A percentile compares a stretch with the other conserved stretches of the same genome.
phyloP scores from a whole-genome alignment of 2,888 invertebrate genomes.

The Xestia ashworthii region DNA sequence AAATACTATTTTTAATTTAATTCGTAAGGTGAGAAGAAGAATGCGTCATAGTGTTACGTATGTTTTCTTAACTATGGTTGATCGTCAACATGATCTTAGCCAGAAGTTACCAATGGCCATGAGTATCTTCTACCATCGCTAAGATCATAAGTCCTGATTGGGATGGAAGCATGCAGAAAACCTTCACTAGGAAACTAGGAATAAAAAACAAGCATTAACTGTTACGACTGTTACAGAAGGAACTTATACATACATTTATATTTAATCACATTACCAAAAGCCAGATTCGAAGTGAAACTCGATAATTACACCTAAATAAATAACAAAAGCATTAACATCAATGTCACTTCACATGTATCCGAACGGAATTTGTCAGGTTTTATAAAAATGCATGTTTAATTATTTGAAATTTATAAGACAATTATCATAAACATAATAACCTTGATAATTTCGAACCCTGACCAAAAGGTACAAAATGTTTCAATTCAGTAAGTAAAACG shows the following conservation, averaged over 20 bases:
- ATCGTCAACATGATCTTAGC: neutral
- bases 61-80: neutral
- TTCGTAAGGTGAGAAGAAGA: neutral
- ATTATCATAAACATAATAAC: no score
- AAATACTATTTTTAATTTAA: conserved; percentile 30
- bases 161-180: neutral
- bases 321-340: no score
- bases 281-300: no score
- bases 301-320: no score
- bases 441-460: no score
- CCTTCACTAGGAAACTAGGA: neutral
- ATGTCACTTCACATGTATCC: no score
- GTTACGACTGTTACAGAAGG: neutral
- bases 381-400: no score
- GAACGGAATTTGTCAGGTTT: no score
- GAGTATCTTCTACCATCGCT: neutral
- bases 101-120: neutral
- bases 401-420: no score
- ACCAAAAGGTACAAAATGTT: neutral
- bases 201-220: neutral
- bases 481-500: neutral
- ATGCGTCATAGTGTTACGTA: neutral
- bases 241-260: neutral
- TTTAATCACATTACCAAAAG: neutral
- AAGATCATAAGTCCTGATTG: neutral